Evolutionary conservation across 2,113 vertebrate genomes (phyloP).

Genomic region (Bubo bubo): DNA sequence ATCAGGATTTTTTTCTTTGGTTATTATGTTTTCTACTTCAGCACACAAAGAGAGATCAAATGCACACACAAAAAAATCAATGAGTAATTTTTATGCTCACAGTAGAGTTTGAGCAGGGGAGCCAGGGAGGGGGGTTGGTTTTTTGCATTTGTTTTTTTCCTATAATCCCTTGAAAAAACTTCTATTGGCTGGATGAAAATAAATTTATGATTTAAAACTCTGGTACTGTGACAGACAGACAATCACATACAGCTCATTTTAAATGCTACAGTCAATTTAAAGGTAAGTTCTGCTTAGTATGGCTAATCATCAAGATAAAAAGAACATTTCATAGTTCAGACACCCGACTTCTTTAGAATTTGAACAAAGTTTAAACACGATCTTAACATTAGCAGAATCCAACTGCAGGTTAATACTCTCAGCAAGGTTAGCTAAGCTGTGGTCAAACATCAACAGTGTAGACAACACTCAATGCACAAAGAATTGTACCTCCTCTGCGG

Average conservation of each 20-base stretch:
- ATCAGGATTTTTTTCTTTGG: neutral
- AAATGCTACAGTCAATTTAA: neutral
- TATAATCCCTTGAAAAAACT: neutral
- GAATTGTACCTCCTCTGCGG: neutral
- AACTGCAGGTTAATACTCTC: neutral
- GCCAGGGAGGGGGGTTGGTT: neutral
- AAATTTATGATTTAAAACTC: neutral
- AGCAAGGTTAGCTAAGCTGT: neutral
- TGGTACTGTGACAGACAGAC: neutral
- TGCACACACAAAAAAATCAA: neutral
- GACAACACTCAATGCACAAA: neutral
- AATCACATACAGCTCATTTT: neutral
- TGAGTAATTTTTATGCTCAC: neutral
- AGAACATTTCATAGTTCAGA: neutral
- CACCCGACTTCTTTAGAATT: rapidly evolving
- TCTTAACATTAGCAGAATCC: neutral
- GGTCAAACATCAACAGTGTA: neutral
- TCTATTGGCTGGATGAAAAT: neutral
- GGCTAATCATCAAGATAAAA: neutral
- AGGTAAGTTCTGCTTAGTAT: neutral
- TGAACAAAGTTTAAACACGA: neutral
- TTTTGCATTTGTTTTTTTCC: neutral
- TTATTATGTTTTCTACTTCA: neutral
- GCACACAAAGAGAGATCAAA: neutral
- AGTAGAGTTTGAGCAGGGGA: rapidly evolving